Percentiles rank a stretch among this genome's conserved stretches.
These are phyloP conservation scores for Nothoprocta perdicaria DNA, from an alignment of 2,113 vertebrate genomes.

Conservation along the genomic window DNA sequence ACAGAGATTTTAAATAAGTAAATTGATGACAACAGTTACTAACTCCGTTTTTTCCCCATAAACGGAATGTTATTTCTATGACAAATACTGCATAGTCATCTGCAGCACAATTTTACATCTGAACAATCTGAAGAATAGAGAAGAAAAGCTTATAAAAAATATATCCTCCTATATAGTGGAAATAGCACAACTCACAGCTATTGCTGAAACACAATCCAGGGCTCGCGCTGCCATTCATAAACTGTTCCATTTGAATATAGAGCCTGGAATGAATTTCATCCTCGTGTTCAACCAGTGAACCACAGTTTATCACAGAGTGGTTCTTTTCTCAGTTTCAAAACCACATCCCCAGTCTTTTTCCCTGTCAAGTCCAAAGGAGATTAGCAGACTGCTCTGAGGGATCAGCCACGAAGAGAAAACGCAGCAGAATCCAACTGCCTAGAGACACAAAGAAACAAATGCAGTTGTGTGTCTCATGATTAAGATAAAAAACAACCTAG, in stretches of 20 bases:
- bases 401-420: constrained; percentile 18
- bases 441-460: neutral
- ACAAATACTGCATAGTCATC: neutral
- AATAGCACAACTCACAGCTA: constrained; percentile 35
- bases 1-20: neutral
- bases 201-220: constrained; percentile 52
- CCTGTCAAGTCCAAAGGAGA: constrained; percentile 30
- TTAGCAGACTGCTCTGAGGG: constrained; percentile 15
- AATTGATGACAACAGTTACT: neutral
- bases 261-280: constrained; percentile 58
- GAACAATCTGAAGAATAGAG: neutral
- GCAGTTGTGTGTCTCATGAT: neutral
- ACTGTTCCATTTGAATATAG: constrained; percentile 14
- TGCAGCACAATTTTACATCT: constrained; percentile 8
- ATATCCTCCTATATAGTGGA: constrained; percentile 1
- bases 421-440: neutral
- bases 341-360: constrained; percentile 24
- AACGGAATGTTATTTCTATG: neutral
- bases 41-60: neutral
- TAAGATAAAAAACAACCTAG: constrained; percentile 13
- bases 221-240: constrained; percentile 51
- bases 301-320: constrained; percentile 41
- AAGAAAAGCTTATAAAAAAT: constrained; percentile 48
- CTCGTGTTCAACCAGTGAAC: constrained; percentile 22
- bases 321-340: constrained; percentile 62